A percentile compares a stretch with the other conserved stretches of the same genome.
Evolutionary conservation across 2,797 vertebrate species (phyloP).

Genomic region (Chelidonichthys spinosus): DNA sequence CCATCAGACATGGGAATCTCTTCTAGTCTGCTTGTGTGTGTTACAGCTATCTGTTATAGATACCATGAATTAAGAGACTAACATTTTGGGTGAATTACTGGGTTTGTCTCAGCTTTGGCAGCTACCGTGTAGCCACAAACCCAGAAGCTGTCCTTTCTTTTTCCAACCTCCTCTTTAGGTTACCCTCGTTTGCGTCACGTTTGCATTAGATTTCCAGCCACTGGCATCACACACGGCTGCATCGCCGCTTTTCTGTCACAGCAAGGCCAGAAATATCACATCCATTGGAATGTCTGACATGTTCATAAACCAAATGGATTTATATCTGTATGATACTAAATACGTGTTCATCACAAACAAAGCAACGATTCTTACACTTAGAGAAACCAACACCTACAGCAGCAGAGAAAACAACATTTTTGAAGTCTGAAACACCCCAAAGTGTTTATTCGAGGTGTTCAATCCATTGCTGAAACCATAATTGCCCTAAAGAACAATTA

Average conservation of each 20-base stretch:
- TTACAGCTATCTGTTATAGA: slow-evolving; percentile 69
- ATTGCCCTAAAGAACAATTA: background rate
- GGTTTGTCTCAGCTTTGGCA: slow-evolving; percentile 82
- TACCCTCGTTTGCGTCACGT: slow-evolving; percentile 81
- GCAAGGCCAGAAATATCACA: slow-evolving; percentile 39
- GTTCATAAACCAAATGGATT: slow-evolving; percentile 4
- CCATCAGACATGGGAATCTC: slow-evolving; percentile 33
- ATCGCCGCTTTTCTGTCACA: slow-evolving; percentile 59
- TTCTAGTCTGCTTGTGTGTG: slow-evolving; percentile 34
- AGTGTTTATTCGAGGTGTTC: background rate
- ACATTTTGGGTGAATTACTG: slow-evolving; percentile 79
- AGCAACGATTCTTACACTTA: background rate
- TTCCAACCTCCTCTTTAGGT: slow-evolving; percentile 83
- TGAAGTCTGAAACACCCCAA: background rate
- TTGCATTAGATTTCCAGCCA: slow-evolving; percentile 81
- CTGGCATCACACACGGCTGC: slow-evolving; percentile 73
- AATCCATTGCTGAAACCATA: background rate
- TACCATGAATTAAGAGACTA: slow-evolving; percentile 80
- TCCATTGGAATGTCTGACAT: slow-evolving; percentile 17
- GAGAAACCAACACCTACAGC: background rate
- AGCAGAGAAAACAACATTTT: too few relatives aligned
- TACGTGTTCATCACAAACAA: slow-evolving; percentile 27
- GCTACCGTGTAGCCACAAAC: slow-evolving; percentile 73
- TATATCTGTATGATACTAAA: background rate
- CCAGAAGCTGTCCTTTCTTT: slow-evolving; percentile 76